A percentile compares a stretch with the other conserved stretches of the same genome.
Evolutionary conservation across 2,113 vertebrate species (phyloP).

Genomic region (Anoura caudifer): DNA sequence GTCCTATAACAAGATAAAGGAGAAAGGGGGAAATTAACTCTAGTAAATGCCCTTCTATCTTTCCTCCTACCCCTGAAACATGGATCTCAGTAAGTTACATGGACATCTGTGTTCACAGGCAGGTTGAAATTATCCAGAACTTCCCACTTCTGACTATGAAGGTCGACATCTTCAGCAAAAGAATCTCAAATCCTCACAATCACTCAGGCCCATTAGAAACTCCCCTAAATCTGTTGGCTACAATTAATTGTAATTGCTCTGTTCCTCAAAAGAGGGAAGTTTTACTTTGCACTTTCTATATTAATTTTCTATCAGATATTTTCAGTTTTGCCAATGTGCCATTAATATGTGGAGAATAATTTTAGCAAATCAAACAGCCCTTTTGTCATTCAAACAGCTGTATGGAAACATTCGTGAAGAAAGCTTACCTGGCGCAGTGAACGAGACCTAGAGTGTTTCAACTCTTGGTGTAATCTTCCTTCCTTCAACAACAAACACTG

Average conservation of each 20-base stretch:
- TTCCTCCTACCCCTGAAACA: neutral
- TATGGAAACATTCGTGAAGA: neutral
- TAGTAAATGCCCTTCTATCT: neutral
- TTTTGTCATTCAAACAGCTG: neutral
- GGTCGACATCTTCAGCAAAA: neutral
- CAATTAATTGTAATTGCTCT: neutral
- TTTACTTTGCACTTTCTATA: constrained; percentile 43
- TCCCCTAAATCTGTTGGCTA: constrained; percentile 21
- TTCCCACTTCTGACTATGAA: constrained; percentile 18
- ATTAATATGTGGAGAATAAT: neutral
- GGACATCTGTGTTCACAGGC: neutral
- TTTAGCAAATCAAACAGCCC: neutral
- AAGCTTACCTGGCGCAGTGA: neutral
- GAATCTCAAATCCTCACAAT: constrained; percentile 9
- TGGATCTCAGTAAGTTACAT: neutral
- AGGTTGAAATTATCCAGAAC: constrained; percentile 9
- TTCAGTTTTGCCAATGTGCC: neutral
- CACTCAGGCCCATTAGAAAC: constrained; percentile 16
- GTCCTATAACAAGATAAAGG: constrained; percentile 81
- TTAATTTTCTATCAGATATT: constrained; percentile 1
- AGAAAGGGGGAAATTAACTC: constrained; percentile 50
- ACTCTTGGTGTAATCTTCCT: neutral
- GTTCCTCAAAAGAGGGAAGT: constrained; percentile 9
- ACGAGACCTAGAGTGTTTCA: neutral
- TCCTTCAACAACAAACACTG: neutral